phyloP scores from a whole-genome alignment of 2,113 vertebrate species.

The Pygoscelis antarcticus region DNA sequence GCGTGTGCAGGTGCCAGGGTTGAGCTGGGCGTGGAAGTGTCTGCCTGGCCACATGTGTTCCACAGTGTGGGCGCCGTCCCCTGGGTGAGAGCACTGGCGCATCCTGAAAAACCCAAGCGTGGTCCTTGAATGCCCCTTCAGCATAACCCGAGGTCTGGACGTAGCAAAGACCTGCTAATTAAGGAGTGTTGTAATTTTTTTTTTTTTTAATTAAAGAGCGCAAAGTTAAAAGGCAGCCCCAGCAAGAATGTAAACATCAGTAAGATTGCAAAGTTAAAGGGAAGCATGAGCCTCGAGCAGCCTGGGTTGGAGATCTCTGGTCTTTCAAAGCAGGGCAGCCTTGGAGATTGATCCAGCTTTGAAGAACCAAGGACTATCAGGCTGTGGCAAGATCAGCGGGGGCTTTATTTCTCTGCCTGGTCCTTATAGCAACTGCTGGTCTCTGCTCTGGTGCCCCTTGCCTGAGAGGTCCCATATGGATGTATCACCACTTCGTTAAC shows the following conservation, averaged over 20 bases:
- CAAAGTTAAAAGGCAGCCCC: neutral
- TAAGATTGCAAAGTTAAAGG: neutral
- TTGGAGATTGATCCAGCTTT: neutral
- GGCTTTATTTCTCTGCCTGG: neutral
- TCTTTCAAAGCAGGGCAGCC: neutral
- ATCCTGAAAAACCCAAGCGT: neutral
- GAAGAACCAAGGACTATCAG: neutral
- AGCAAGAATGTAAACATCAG: neutral
- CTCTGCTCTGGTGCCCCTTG: neutral
- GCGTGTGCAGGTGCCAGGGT: fast-evolving
- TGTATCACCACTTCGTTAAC: neutral
- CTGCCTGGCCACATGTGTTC: fast-evolving
- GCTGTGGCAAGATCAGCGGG: neutral
- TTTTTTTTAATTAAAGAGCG: neutral
- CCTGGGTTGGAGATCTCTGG: neutral
- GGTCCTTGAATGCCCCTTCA: neutral
- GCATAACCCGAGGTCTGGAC: fast-evolving
- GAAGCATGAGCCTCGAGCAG: neutral
- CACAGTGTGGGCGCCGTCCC: fast-evolving
- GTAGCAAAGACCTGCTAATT: neutral
- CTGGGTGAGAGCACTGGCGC: fast-evolving
- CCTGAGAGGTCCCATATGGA: neutral
- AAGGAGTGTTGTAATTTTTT: neutral
- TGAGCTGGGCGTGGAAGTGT: fast-evolving
- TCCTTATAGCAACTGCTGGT: neutral